Base-by-base conservation (phyloP, 2,888 invertebrate species). In the Selenia dentaria region DNA sequence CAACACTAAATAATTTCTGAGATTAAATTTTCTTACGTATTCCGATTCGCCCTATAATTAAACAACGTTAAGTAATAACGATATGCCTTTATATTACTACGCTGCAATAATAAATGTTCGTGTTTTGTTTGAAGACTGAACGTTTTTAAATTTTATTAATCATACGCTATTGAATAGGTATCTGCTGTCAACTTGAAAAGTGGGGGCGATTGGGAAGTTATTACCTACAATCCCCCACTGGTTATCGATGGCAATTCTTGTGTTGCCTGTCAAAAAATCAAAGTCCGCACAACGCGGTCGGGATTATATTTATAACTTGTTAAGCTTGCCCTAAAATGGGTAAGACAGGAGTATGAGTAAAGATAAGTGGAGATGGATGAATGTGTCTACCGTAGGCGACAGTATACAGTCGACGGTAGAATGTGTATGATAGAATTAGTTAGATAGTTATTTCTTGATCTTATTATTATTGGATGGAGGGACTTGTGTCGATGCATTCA, bases 1-100 rank as follows among this genome's bases (percentile, higher is more conserved):
- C n/a, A n/a, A n/a, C n/a, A n/a, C n/a, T n/a, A n/a, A n/a, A n/a
- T n/a, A n/a, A n/a, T n/a, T n/a, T n/a, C n/a, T n/a, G n/a, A n/a
- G n/a, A n/a, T n/a, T n/a, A n/a, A n/a, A n/a, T n/a, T n/a, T n/a
- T n/a, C n/a, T n/a, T n/a, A n/a, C n/a, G n/a, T n/a, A n/a, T n/a
- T n/a, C n/a, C n/a, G n/a, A n/a, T n/a, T n/a, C n/a, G n/a, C 32
- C 11, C 2, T 8, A 11, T 11, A 16, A 16, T 3, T 16, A 16
- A 3, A 16, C 24, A 32, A 51, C 45, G 11, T 29, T 41, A 42
- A 51, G 45, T 51, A 46, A 51, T 51, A 51, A 51, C 27, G 8
- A 14, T 28, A 47, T 36, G 51, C 51, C 51, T 51, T 46, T 9
- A 20, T 31, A 9, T 11, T 33, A 14, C 26, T 11, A 16, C 24